Base-by-base conservation (phyloP, 2,113 vertebrate genomes). In the Engraulis encrasicolus region DNA sequence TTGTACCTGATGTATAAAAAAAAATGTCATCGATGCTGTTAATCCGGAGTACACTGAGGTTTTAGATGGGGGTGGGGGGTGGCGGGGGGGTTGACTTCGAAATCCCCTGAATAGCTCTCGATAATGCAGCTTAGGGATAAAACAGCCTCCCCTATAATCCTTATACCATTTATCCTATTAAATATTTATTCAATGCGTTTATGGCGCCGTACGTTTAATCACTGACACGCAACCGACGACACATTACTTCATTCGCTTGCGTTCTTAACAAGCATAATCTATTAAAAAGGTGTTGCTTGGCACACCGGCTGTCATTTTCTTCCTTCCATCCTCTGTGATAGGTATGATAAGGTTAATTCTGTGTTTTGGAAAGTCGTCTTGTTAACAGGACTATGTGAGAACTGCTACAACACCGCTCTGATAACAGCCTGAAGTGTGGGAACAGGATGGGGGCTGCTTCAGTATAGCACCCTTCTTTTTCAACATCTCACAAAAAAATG, bases 101-200 rank as follows among this genome's bases (percentile, higher is more conserved):
- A 93, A 92, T 89, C 87, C 85, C 89, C 91, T 89, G 89, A 91
- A 92, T 91, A 91, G 84, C 83, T 91, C 92, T 82, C 90, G 89
- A 91, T 93, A 93, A 92, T 91, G 90, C 92, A 85, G 90, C 89
- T 92, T 91, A 92, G 90, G 88, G 87, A 88, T 86, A 89, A 93
- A 71, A 49, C 88, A 81, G 85, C 85, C 49, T 52, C 20, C 81
- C 89, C 83, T 54, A 90, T 93, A 91, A 94, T 93, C 93, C 91
- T 88, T 90, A 89, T 85, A 85, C 84, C 78, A 81, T 86, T 92
- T 91, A 93, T 91, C 92, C 90, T 89, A 90, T 93, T 91, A 91
- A 90, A 90, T 87, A 90, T 88, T 78, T 78, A 92, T 92, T 94
- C 87, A 82, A 78, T 86, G 89, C 78, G 31, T 88, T 89, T 88